Conservation (phyloP, 2,797 vertebrate species). For the Squalus acanthias region DNA sequence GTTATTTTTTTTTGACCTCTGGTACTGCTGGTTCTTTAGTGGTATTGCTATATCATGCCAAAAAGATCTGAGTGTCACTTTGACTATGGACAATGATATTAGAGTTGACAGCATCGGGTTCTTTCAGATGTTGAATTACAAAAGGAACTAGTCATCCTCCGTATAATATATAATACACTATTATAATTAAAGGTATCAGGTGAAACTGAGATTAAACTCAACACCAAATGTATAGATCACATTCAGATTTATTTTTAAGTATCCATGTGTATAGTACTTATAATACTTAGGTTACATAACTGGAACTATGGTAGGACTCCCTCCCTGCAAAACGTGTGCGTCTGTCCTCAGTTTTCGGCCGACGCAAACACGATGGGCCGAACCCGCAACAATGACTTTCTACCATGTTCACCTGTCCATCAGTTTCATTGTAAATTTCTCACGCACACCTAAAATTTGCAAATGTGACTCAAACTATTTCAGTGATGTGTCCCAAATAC, state of each 20-base stretch:
- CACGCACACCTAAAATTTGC: not conserved
- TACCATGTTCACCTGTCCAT: not conserved
- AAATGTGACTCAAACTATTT: constrained; percentile 32
- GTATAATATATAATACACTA: not conserved
- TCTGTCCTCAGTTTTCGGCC: not conserved
- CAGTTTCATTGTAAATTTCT: not conserved
- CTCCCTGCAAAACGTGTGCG: not conserved
- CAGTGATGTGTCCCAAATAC: not conserved
- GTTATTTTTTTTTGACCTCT: not conserved
- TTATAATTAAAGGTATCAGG: not conserved
- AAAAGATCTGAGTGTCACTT: not conserved
- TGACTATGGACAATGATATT: not conserved
- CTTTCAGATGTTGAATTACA: not conserved
- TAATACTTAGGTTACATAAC: not conserved
- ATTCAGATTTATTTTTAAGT: not conserved
- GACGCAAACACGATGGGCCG: no score
- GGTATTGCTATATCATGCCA: not conserved
- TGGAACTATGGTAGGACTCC: not conserved
- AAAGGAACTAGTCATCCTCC: not conserved
- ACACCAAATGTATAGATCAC: not conserved
- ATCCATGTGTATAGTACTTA: not conserved
- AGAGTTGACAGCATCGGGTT: no score
- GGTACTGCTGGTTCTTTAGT: not conserved
- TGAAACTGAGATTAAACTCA: not conserved
- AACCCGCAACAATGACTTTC: not conserved